Conservation (phyloP, 1,140 invertebrate species). For the Aphis craccivora region DNA sequence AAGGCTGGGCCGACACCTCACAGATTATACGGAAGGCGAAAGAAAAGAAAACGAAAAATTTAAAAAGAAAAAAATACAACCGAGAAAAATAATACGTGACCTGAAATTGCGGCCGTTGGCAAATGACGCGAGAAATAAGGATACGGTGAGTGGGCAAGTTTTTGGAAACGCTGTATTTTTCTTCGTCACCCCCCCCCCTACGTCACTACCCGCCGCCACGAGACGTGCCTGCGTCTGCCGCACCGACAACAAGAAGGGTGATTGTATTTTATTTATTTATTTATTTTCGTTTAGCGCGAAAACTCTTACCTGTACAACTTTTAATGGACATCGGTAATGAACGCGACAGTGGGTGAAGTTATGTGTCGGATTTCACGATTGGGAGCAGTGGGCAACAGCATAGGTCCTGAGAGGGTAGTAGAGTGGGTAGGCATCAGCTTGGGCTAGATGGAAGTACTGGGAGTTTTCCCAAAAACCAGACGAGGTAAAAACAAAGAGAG, state of each 20-base stretch:
- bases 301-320: constrained; percentile 18
- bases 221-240: neutral
- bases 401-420: neutral
- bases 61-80: neutral
- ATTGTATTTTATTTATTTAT: constrained; percentile 35
- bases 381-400: neutral
- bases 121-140: constrained; percentile 58
- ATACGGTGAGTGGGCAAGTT: constrained; percentile 53
- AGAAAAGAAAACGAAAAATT: neutral
- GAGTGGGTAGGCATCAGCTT: neutral
- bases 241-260: neutral
- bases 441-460: neutral
- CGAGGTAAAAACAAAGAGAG: neutral
- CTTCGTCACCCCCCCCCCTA: neutral
- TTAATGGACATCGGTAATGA: neutral
- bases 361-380: neutral
- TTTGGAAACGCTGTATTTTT: constrained; percentile 47
- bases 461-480: neutral
- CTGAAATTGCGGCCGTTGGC: constrained; percentile 48
- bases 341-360: neutral
- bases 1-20: neutral
- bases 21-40: neutral
- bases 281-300: neutral
- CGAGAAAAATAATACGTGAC: constrained; percentile 51
- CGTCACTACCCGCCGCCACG: neutral